A percentile compares a stretch with the other conserved stretches of the same genome.
Evolutionary conservation across 2,113 vertebrate species (phyloP).

Genomic region (Albula glossodonta): DNA sequence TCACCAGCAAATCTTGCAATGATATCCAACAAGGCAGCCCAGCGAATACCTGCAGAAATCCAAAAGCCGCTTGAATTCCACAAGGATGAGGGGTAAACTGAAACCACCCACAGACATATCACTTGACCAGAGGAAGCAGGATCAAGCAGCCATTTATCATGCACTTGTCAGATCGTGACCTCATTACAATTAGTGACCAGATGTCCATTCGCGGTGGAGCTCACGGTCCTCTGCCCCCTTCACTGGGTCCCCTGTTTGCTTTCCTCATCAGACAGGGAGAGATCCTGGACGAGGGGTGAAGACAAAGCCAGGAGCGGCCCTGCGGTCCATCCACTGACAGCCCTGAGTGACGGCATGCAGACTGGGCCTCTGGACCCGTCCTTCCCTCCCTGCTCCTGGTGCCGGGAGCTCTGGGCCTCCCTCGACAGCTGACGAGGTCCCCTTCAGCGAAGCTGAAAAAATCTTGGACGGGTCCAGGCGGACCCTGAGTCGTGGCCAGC

Average conservation of each 20-base stretch:
- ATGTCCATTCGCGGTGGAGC: conserved; percentile 44
- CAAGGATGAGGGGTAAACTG: no score
- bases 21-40: not conserved
- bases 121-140: conserved; percentile 51
- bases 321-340: not conserved
- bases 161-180: conserved; percentile 61
- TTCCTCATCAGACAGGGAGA: not conserved
- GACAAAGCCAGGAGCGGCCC: not conserved
- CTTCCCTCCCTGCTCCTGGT: not conserved
- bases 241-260: not conserved
- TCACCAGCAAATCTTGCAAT: not conserved
- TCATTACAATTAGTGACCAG: conserved; percentile 59
- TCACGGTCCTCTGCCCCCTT: not conserved
- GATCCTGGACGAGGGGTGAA: not conserved
- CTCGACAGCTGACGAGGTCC: not conserved
- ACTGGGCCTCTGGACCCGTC: not conserved
- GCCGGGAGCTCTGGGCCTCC: not conserved
- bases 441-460: not conserved
- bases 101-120: conserved; percentile 33
- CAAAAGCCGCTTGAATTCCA: not conserved
- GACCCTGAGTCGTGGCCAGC: conserved; percentile 48
- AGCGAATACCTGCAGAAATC: not conserved
- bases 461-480: conserved; percentile 43
- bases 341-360: not conserved
- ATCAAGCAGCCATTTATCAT: conserved; percentile 63